Evolutionary conservation across 2,113 vertebrate genomes (phyloP), one percentile per base, ranked within the genome.

Genomic region (Oncorhynchus gorbuscha): DNA sequence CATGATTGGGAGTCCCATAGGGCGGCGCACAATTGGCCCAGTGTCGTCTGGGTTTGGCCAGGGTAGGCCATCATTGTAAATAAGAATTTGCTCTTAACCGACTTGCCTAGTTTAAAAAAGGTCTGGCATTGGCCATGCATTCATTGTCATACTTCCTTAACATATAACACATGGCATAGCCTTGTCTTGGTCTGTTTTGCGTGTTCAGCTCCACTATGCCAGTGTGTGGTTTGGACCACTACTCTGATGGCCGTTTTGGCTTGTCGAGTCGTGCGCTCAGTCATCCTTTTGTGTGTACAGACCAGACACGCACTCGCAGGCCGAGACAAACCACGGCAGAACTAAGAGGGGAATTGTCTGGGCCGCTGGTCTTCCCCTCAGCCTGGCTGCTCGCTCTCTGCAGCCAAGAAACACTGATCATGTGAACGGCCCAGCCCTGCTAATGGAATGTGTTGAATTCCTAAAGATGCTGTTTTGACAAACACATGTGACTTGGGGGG

Each of bases 401-500:
- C 67, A 68, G 83, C 81, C 76, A 90, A 84, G 79, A 76, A 85
- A 77, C 83, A 72, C 81, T 80, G 80, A 85, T 92, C 91, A 92
- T 93, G 91, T 89, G 89, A 90, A 90, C 81, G 71, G 87, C 77
- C 72, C 82, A 86, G 87, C 92, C 88, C 85, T 81, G 85, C 80
- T 84, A 87, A 84, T 92, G 89, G 92, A 94, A 93, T 94, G 93
- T 92, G 92, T 93, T 92, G 92, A 93, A 94, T 94, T 91, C 83
- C 83, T 82, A 93, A 89, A 83, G 79, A 91, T 87, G 88, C 77
- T 72, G 87, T 89, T 93, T 92, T 91, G 90, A 90, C 93, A 86
- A 90, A 87, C 84, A 28, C 28, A 92, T 93, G 93, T 92, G 92
- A 94, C 91, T 92, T 65, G 67, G 71, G 78, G 75, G 82, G 35